phyloP scores from a whole-genome alignment of 2,113 vertebrate genomes.

The Daubentonia madagascariensis region DNA sequence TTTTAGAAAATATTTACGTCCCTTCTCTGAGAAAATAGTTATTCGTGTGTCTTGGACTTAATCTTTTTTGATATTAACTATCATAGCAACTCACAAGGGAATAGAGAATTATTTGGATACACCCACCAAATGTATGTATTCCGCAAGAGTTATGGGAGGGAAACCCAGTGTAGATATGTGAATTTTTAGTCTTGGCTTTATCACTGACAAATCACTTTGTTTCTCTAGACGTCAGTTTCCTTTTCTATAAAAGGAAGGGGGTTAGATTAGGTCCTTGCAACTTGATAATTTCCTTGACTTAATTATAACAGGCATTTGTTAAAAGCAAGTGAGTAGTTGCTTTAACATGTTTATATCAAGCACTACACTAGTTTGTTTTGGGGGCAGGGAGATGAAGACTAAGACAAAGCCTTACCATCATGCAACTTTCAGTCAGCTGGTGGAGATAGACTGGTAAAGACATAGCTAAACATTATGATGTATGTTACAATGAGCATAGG shows the following conservation, averaged over 20 bases:
- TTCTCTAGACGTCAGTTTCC: neutral
- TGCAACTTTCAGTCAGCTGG: neutral
- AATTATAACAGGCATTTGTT: neutral
- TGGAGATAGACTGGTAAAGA: neutral
- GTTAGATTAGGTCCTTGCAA: neutral
- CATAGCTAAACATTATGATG: neutral
- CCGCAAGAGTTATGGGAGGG: neutral
- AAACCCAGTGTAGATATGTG: neutral
- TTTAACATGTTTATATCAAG: neutral
- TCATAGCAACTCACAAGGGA: neutral
- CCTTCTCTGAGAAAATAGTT: neutral
- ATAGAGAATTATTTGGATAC: neutral
- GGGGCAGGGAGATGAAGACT: neutral
- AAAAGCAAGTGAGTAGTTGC: neutral
- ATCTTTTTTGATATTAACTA: neutral
- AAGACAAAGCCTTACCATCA: neutral
- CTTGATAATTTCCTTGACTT: neutral
- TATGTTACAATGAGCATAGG: neutral
- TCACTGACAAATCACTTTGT: neutral
- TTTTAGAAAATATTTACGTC: neutral
- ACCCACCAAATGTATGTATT: neutral
- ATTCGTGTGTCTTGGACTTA: neutral
- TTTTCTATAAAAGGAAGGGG: neutral
- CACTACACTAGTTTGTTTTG: neutral
- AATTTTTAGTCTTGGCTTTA: neutral